Evolutionary conservation across 2,888 invertebrate species (phyloP).

Genomic region (Acrobasis consociella): DNA sequence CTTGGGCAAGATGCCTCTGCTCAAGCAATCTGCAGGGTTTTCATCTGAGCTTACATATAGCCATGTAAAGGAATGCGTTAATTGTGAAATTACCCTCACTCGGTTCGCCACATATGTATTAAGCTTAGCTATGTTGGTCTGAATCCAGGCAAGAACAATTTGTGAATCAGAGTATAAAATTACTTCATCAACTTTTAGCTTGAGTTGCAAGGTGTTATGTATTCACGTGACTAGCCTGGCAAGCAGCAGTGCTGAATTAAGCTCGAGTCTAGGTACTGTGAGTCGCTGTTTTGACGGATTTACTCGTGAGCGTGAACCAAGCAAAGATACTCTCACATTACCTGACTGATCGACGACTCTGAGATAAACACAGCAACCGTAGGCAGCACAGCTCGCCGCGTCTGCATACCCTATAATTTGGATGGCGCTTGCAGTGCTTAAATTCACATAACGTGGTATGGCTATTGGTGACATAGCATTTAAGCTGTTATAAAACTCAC

Average conservation of each 20-base stretch:
- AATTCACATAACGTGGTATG: neutral
- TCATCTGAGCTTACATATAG: neutral
- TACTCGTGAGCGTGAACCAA: neutral
- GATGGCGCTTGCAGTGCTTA: too few species aligned
- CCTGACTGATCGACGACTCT: neutral
- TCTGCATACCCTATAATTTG: too few species aligned
- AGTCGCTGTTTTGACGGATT: neutral
- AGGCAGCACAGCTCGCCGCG: too few species aligned
- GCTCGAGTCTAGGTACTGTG: neutral
- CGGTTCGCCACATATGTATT: conserved; percentile 20
- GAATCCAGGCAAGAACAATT: conserved; percentile 3
- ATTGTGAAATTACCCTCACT: conserved; percentile 10
- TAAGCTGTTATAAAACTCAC: too few species aligned
- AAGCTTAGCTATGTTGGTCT: conserved; percentile 9
- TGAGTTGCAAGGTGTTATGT: neutral
- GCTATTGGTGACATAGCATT: too few species aligned
- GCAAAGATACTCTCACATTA: conserved; percentile 1
- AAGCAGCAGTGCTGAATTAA: neutral
- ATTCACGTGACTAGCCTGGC: neutral
- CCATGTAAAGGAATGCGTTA: neutral
- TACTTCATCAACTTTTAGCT: neutral
- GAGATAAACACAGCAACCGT: neutral
- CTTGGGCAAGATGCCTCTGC: conserved; percentile 5
- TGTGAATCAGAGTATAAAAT: neutral
- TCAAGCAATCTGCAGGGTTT: conserved; percentile 13